phyloP scores from a whole-genome alignment of 2,888 invertebrate genomes.

The Xestia c-nigrum region DNA sequence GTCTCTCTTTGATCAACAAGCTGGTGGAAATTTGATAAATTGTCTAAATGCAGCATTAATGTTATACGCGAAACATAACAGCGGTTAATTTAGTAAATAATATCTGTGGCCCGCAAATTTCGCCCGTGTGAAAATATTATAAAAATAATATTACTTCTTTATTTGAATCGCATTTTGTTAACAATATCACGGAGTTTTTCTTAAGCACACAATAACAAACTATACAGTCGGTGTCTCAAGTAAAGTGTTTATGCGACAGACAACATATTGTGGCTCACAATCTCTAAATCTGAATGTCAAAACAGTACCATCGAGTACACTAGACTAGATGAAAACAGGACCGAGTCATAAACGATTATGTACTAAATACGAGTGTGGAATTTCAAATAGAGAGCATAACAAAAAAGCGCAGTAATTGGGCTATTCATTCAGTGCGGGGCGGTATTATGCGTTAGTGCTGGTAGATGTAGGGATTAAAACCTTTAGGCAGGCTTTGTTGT shows the following conservation, averaged over 20 bases:
- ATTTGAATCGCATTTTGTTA: no score
- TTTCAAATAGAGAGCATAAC: constrained; percentile 18
- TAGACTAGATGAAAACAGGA: constrained; percentile 39
- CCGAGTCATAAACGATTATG: constrained; percentile 32
- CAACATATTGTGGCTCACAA: constrained; percentile 38
- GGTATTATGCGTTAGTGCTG: constrained; percentile 2
- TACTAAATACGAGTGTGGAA: constrained; percentile 21
- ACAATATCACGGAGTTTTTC: no score
- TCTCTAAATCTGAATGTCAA: constrained; percentile 68
- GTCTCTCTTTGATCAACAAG: no score
- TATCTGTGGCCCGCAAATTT: no score
- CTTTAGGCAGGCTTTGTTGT: constrained; percentile 1
- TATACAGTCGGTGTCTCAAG: constrained; percentile 36
- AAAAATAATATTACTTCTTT: no score
- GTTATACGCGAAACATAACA: no score
- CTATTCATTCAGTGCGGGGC: constrained; percentile 4
- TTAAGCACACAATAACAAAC: constrained; percentile 11
- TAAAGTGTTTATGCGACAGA: constrained; percentile 34
- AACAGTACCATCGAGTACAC: constrained; percentile 58
- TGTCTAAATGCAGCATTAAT: no score
- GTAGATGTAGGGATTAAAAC: background rate
- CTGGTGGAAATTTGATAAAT: no score
- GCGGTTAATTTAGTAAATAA: no score
- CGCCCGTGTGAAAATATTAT: no score
- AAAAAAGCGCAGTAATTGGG: constrained; percentile 21